Evolutionary conservation across 1,140 invertebrate genomes (phyloP), one percentile per base, ranked within the genome.

Genomic region (Wiebesia pumilae): DNA sequence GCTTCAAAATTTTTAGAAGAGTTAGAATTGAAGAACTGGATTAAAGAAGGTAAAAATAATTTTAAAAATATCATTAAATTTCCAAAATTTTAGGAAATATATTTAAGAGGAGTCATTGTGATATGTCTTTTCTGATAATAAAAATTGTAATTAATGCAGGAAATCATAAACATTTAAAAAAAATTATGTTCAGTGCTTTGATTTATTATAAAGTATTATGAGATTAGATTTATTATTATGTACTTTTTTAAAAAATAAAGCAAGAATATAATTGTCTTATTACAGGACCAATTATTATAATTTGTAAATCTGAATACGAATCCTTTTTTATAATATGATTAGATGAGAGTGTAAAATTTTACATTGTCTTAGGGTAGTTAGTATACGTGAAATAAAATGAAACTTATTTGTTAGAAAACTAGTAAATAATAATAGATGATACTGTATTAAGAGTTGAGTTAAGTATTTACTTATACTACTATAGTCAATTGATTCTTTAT

Each of bases 1-100:
- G 92, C 93, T 73, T 89, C 89, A 30, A 93, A 93, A 87, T 85
- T 92, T 27, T 89, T 94, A 78, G 90, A 93, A 88, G 90, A 93
- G 87, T 88, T 93, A 69, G 92, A 94, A 78, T 85, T 93, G 38
- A 91, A 93, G 81, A 90, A 92, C 89, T 93, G 90, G 89, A 92
- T 93, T 82, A 94, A 94, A 90, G 93, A 93, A 92, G 93, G 93
- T 94, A 89, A 90, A 73, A 16, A n/a, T n/a, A n/a, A n/a, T n/a
- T n/a, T n/a, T n/a, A n/a, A n/a, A n/a, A n/a, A n/a, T n/a, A n/a
- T n/a, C n/a, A n/a, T n/a, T n/a, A n/a, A n/a, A n/a, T n/a, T n/a
- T n/a, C 43, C 14, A 47, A 47, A 47, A 14, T 47, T 47, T 47
- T 47, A 7, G 14, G 6, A 47, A 7, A 14, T 6, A 7, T 47